A percentile compares a stretch with the other conserved stretches of the same genome.
Conservation (phyloP, 2,113 vertebrate species). For the Himantopus leucocephalus region DNA sequence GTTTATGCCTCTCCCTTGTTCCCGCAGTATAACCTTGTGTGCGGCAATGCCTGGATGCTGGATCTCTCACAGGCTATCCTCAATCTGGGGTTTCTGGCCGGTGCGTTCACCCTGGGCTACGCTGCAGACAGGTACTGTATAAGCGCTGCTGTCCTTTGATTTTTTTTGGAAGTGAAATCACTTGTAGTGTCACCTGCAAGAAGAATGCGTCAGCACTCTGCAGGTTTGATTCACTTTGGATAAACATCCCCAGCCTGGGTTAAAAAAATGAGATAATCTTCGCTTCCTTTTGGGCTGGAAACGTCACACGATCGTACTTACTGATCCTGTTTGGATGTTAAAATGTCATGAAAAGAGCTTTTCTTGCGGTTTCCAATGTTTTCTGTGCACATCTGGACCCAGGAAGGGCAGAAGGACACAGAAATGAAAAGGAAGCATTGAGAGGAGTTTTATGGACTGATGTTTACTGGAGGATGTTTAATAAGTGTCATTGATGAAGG, state of each 20-base stretch:
- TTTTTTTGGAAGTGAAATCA: not conserved
- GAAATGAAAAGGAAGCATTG: not conserved
- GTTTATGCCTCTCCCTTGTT: slow-evolving; percentile 12
- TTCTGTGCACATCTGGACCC: not conserved
- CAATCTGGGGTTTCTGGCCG: slow-evolving; percentile 88
- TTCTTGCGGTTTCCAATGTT: not conserved
- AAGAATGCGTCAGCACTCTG: not conserved
- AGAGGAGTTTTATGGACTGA: not conserved
- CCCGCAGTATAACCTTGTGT: slow-evolving; percentile 91
- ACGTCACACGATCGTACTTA: accelerated
- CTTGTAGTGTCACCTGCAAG: not conserved
- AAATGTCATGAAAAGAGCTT: not conserved
- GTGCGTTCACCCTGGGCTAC: slow-evolving; percentile 88
- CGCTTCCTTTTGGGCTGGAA: not conserved
- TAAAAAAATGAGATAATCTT: not conserved
- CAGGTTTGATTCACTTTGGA: not conserved
- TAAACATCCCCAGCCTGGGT: not conserved
- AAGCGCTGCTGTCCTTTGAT: not conserved
- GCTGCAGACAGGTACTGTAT: slow-evolving; percentile 88
- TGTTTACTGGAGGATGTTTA: not conserved
- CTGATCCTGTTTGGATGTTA: not conserved
- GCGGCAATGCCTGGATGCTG: slow-evolving; percentile 84
- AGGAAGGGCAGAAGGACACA: not conserved
- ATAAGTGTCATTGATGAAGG: not conserved
- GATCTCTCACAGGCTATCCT: slow-evolving; percentile 90